phyloP scores from a whole-genome alignment of 2,113 vertebrate species.

The Solea senegalensis region DNA sequence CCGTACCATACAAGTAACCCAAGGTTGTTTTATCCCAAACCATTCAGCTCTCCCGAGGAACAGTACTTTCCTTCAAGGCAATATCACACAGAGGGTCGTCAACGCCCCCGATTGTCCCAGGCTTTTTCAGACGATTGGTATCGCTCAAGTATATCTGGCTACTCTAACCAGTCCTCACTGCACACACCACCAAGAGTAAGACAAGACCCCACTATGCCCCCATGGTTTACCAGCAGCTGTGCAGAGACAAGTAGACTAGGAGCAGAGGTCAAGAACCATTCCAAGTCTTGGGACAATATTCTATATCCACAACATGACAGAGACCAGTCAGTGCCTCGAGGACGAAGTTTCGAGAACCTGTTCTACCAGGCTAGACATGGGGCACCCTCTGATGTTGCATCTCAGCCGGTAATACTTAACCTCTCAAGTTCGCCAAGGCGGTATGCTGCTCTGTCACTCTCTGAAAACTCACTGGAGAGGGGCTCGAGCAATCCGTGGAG shows the following conservation, averaged over 20 bases:
- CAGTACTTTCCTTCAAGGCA: conserved; percentile 80
- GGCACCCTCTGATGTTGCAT: conserved; percentile 81
- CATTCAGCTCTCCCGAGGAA: conserved; percentile 84
- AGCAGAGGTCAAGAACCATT: conserved; percentile 88
- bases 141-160: conserved; percentile 80
- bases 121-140: conserved; percentile 88
- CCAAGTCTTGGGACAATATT: conserved; percentile 97
- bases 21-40: conserved; percentile 83
- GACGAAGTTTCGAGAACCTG: conserved; percentile 94
- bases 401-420: conserved; percentile 91
- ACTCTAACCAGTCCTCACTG: conserved; percentile 82
- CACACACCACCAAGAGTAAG: conserved; percentile 75
- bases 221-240: conserved; percentile 83
- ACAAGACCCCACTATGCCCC: conserved; percentile 78
- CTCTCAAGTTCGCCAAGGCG: conserved; percentile 94
- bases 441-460: conserved; percentile 93
- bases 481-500: conserved; percentile 79
- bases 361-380: conserved; percentile 83
- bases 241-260: conserved; percentile 81
- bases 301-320: conserved; percentile 82
- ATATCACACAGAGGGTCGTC: conserved; percentile 78
- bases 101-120: conserved; percentile 80
- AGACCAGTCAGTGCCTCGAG: conserved; percentile 85
- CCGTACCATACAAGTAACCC: conserved; percentile 72
- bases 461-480: conserved; percentile 90